phyloP scores from a whole-genome alignment of 2,888 invertebrate genomes.

The Xestia ashworthii region DNA sequence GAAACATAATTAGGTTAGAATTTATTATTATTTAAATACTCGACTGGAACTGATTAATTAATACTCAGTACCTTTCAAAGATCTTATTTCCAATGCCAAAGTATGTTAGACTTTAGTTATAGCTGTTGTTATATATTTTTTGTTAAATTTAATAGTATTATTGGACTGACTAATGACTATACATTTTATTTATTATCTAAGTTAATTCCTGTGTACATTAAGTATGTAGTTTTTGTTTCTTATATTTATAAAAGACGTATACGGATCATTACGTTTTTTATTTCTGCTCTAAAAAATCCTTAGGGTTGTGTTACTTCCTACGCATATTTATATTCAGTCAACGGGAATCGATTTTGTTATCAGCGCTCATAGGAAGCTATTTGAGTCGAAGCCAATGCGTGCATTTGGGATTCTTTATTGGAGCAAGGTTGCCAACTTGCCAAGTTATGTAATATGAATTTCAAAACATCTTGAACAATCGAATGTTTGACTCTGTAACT shows the following conservation, averaged over 20 bases:
- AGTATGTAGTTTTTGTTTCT: conserved; percentile 54
- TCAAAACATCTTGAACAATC: conserved; percentile 2
- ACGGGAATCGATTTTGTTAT: conserved; percentile 40
- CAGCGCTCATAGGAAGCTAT: conserved; percentile 25
- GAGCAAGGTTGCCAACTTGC: conserved; percentile 6
- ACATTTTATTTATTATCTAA: conserved; percentile 54
- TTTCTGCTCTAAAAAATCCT: conserved; percentile 22
- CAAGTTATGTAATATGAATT: conserved; percentile 11
- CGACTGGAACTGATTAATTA: conserved; percentile 47
- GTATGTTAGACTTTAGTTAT: conserved; percentile 55
- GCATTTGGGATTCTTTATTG: conserved; percentile 14
- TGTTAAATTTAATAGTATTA: conserved; percentile 52
- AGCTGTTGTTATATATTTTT: conserved; percentile 38
- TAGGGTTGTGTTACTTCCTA: not conserved
- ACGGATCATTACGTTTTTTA: conserved; percentile 55
- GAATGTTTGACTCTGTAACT: conserved; percentile 53
- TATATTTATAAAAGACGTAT: conserved; percentile 67
- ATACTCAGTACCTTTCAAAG: conserved; percentile 58
- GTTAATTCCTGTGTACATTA: conserved; percentile 56
- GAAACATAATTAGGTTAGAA: conserved; percentile 50
- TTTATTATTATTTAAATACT: conserved; percentile 60
- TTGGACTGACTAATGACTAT: conserved; percentile 37
- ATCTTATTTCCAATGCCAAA: conserved; percentile 66
- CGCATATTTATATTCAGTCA: conserved; percentile 4
- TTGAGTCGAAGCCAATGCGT: conserved; percentile 32